These are phyloP conservation scores for Magallana ariakensis DNA, from an alignment of 1,140 invertebrate genomes.

Conservation along the genomic window DNA sequence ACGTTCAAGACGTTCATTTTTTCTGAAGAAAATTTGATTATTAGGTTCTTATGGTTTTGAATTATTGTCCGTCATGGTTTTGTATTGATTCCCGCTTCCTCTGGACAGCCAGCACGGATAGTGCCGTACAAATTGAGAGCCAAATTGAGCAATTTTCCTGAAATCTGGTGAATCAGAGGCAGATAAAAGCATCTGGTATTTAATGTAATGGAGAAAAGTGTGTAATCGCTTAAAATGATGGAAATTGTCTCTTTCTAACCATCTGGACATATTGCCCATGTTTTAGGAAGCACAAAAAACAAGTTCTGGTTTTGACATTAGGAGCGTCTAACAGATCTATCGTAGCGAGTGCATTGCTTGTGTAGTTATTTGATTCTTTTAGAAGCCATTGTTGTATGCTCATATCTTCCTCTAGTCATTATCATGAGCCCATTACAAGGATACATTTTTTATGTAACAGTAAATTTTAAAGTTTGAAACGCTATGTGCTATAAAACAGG, in stretches of 20 bases:
- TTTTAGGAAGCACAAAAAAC: background rate
- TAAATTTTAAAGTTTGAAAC: too few relatives aligned
- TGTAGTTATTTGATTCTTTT: too few relatives aligned
- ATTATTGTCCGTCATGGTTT: background rate
- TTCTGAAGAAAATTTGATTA: background rate
- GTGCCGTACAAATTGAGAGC: slow-evolving; percentile 7
- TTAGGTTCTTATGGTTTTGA: background rate
- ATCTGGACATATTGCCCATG: background rate
- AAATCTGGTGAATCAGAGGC: slow-evolving; percentile 22
- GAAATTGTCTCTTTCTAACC: background rate
- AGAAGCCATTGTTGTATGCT: too few relatives aligned
- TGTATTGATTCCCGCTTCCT: background rate
- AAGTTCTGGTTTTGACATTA: background rate
- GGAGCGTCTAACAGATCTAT: too few relatives aligned
- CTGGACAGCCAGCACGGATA: background rate
- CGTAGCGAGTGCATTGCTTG: too few relatives aligned
- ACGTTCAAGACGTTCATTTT: background rate
- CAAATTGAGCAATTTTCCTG: slow-evolving; percentile 27
- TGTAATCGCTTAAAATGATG: slow-evolving; percentile 14
- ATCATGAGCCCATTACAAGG: too few relatives aligned
- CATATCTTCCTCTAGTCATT: too few relatives aligned
- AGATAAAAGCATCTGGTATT: slow-evolving; percentile 17
- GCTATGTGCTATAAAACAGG: too few relatives aligned
- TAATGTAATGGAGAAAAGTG: slow-evolving; percentile 25
- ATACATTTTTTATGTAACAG: too few relatives aligned